These are phyloP conservation scores for Augochlorella aurata DNA, from an alignment of 2,888 invertebrate genomes.

Conservation along the genomic window DNA sequence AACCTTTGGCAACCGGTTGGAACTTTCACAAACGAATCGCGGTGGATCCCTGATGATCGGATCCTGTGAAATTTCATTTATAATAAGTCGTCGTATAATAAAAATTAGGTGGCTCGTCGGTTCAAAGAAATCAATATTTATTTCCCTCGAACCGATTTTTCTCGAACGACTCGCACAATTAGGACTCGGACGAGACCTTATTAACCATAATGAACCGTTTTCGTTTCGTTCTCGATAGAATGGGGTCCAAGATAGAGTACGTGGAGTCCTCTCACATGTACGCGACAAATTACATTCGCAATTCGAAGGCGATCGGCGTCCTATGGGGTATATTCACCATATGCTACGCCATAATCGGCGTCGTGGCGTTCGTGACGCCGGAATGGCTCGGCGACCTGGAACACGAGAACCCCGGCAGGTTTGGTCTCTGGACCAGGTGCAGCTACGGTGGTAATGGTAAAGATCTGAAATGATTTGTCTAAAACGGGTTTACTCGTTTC, in stretches of 20 bases:
- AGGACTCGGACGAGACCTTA: too few species aligned
- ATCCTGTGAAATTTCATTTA: too few species aligned
- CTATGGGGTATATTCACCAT: conserved; percentile 99
- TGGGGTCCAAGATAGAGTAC: conserved; percentile 96
- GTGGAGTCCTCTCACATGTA: conserved; percentile 95
- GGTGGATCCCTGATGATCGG: too few species aligned
- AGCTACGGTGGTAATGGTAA: conserved; percentile 82
- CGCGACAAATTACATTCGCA: conserved; percentile 94
- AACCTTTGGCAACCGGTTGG: not conserved
- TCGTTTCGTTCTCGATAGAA: conserved; percentile 73
- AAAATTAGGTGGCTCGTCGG: too few species aligned
- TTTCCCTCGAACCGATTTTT: too few species aligned
- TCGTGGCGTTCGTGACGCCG: conserved; percentile 97
- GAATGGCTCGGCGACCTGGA: conserved; percentile 94
- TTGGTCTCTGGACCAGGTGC: conserved; percentile 96
- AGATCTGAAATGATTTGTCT: not conserved
- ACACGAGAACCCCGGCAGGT: conserved; percentile 93
- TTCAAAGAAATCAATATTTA: too few species aligned
- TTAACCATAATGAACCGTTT: not conserved
- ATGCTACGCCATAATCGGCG: conserved; percentile 97
- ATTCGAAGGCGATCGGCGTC: conserved; percentile 97
- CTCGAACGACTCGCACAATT: too few species aligned
- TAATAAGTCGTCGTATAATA: too few species aligned
- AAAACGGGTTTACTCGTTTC: not conserved
- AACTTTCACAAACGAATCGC: too few species aligned